phyloP scores from a whole-genome alignment of 2,797 vertebrate genomes.

The Neostethus bicornis region DNA sequence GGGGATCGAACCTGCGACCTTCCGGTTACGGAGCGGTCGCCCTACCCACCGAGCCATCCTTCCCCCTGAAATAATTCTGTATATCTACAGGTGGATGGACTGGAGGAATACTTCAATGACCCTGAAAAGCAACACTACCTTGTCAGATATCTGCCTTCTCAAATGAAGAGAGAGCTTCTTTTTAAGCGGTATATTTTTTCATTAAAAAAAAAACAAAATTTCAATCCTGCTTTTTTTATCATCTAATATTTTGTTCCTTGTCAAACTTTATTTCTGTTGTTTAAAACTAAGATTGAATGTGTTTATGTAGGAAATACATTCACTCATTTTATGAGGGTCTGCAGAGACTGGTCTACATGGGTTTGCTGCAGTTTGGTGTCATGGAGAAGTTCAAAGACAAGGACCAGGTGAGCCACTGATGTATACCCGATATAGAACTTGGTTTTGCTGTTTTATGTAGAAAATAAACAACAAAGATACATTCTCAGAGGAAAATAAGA shows the following conservation, averaged over 20 bases:
- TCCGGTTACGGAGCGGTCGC: too few species aligned
- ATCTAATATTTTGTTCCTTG: neutral
- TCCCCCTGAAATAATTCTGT: neutral
- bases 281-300: neutral
- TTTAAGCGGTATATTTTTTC: conserved; percentile 87
- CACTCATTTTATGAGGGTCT: conserved; percentile 89
- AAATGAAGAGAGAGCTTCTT: conserved; percentile 87
- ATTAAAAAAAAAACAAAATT: too few species aligned
- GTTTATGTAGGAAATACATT: conserved; percentile 85
- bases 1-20: too few species aligned
- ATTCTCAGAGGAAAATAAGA: neutral
- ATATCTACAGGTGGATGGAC: conserved; percentile 84
- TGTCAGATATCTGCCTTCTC: conserved; percentile 83
- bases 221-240: neutral
- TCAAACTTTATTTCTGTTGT: neutral
- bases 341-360: conserved; percentile 91
- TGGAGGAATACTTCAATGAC: conserved; percentile 89
- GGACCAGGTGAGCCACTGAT: conserved; percentile 88
- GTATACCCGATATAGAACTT: too few species aligned
- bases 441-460: too few species aligned
- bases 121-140: conserved; percentile 89
- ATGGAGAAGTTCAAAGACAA: conserved; percentile 93
- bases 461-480: neutral
- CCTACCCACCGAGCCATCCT: too few species aligned
- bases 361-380: conserved; percentile 92